phyloP scores from a whole-genome alignment of 1,140 invertebrate species.

The Diabrotica undecimpunctata region DNA sequence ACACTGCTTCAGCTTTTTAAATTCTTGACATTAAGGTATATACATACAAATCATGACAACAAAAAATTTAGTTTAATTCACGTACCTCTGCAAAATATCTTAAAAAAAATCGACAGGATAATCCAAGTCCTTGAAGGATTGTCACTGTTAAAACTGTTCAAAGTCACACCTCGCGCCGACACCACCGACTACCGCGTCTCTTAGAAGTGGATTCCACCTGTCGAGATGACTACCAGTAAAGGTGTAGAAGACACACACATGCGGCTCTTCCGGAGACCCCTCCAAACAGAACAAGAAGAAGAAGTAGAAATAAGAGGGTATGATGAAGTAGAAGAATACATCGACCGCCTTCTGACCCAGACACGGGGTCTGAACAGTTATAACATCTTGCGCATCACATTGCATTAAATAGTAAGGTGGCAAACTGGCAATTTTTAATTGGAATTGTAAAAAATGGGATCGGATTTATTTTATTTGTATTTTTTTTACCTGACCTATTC shows the following conservation, averaged over 20 bases:
- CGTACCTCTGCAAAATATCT: neutral
- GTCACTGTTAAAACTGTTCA: constrained; percentile 9
- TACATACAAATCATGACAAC: too few relatives aligned
- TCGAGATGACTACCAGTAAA: constrained; percentile 52
- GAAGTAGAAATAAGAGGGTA: constrained; percentile 3
- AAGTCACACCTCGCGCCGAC: constrained; percentile 5
- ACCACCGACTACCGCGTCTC: constrained; percentile 27
- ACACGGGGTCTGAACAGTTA: constrained; percentile 55
- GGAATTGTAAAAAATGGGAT: too few relatives aligned
- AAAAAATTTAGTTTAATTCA: too few relatives aligned
- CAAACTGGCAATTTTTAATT: too few relatives aligned
- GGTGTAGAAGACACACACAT: constrained; percentile 20
- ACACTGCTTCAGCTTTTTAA: too few relatives aligned
- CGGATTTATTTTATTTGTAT: too few relatives aligned
- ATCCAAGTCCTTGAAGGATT: constrained; percentile 20
- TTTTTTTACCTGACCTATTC: too few relatives aligned
- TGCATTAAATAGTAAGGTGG: neutral
- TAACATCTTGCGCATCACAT: constrained; percentile 34
- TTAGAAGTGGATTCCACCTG: constrained; percentile 56
- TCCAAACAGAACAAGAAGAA: constrained; percentile 23
- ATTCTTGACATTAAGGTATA: too few relatives aligned
- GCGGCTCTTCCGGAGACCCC: constrained; percentile 24
- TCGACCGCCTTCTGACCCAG: constrained; percentile 55
- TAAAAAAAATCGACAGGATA: constrained; percentile 3
- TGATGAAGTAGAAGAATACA: neutral